Conservation (phyloP, 2,113 vertebrate genomes). For the Rhineura floridana region DNA sequence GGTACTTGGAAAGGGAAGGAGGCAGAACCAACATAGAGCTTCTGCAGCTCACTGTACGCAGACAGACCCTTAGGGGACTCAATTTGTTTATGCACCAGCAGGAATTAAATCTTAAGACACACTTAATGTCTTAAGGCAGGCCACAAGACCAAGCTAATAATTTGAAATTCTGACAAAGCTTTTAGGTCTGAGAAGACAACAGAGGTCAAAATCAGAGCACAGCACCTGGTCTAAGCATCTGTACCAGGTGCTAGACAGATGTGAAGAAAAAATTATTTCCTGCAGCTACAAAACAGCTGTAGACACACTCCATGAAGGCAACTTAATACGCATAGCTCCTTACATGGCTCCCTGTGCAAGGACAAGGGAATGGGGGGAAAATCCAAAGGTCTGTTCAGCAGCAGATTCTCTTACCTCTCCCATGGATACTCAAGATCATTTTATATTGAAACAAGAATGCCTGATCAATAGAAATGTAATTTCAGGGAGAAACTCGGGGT, state of each 20-base stretch:
- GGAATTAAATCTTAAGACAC: not conserved
- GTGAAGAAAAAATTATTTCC: constrained; percentile 10
- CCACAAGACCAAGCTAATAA: not conserved
- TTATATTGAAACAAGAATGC: not conserved
- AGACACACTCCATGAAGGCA: not conserved
- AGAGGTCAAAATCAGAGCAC: constrained; percentile 17
- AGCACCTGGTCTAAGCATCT: constrained; percentile 10
- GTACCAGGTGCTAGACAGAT: constrained; percentile 8
- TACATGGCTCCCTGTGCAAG: constrained; percentile 4
- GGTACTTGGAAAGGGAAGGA: not conserved
- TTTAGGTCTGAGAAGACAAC: constrained; percentile 17
- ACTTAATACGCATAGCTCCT: not conserved
- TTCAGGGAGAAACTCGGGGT: not conserved
- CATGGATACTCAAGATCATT: not conserved
- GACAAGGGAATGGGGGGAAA: not conserved
- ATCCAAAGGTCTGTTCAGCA: not conserved
- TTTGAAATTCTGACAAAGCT: not conserved
- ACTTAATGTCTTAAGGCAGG: not conserved
- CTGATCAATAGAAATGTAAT: not conserved
- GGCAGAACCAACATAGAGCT: not conserved
- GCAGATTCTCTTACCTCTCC: not conserved
- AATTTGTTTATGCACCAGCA: not conserved
- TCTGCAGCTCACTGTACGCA: not conserved
- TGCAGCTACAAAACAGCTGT: not conserved
- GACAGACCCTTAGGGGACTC: not conserved